phyloP scores from a whole-genome alignment of 2,888 invertebrate species.

The Rotaria magnacalcarata region DNA sequence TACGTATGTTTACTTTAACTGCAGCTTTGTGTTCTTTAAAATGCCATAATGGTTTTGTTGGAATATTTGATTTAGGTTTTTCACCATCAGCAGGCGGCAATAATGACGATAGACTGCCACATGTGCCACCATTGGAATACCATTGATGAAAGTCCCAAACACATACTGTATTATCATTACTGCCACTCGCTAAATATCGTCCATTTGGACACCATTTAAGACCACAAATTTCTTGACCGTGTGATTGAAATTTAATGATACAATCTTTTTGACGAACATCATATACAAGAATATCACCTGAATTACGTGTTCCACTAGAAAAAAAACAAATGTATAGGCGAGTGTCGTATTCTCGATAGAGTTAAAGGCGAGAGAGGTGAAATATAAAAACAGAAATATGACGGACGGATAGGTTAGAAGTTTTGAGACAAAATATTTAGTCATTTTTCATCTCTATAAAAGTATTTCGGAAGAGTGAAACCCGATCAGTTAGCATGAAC shows the following conservation, averaged over 20 bases:
- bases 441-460: no score
- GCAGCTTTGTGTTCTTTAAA: slow-evolving; percentile 71
- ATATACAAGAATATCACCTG: slow-evolving; percentile 2
- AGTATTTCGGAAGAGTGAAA: no score
- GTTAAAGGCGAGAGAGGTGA: no score
- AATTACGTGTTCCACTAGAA: slow-evolving; percentile 25
- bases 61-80: neutral
- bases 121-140: neutral
- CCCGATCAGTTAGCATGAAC: no score
- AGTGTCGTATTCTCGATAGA: no score
- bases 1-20: slow-evolving; percentile 67
- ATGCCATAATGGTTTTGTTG: neutral
- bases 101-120: neutral
- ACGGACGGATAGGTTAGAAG: no score
- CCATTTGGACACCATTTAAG: slow-evolving; percentile 92
- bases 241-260: slow-evolving; percentile 54
- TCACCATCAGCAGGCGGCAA: neutral
- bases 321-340: neutral
- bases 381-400: no score
- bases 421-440: no score
- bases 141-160: slow-evolving; percentile 68
- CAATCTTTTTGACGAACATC: slow-evolving; percentile 19
- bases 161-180: slow-evolving; percentile 88
- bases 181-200: slow-evolving; percentile 85
- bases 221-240: slow-evolving; percentile 73